These are phyloP conservation scores for Eulemur rubriventer DNA, from an alignment of 2,797 vertebrate species.

Conservation along the genomic window DNA sequence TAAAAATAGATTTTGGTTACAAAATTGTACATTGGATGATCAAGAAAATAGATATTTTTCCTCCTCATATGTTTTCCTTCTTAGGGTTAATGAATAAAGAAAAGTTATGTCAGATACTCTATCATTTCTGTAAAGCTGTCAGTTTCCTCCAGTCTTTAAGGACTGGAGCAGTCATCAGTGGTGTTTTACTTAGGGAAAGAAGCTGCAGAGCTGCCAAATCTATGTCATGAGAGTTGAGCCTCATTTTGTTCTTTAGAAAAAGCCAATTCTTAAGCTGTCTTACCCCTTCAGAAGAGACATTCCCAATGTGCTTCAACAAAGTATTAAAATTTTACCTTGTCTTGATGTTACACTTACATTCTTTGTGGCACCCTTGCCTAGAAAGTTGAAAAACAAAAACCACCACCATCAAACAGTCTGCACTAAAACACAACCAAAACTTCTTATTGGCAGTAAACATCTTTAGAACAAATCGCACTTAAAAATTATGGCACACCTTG, in stretches of 20 bases:
- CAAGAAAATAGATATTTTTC: slow-evolving; percentile 50
- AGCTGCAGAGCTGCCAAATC: slow-evolving; percentile 55
- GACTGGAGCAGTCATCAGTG: slow-evolving; percentile 44
- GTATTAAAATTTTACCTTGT: slow-evolving; percentile 72
- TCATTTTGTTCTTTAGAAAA: slow-evolving; percentile 76
- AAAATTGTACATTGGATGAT: slow-evolving; percentile 17
- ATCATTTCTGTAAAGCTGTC: slow-evolving; percentile 51
- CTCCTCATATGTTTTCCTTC: slow-evolving; percentile 40
- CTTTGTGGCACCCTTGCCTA: slow-evolving; percentile 56
- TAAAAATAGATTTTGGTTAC: slow-evolving; percentile 52
- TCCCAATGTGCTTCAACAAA: slow-evolving; percentile 56
- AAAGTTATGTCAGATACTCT: slow-evolving; percentile 25
- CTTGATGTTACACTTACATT: slow-evolving; percentile 61
- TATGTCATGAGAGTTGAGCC: slow-evolving; percentile 56
- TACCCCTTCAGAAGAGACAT: slow-evolving; percentile 64
- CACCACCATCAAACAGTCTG: slow-evolving; percentile 45
- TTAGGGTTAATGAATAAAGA: slow-evolving; percentile 46
- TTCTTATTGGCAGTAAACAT: slow-evolving; percentile 32
- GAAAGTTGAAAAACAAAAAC: slow-evolving; percentile 58
- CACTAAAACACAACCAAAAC: slow-evolving; percentile 6
- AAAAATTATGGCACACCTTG: slow-evolving; percentile 59
- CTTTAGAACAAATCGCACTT: slow-evolving; percentile 51
- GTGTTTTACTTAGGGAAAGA: slow-evolving; percentile 59
- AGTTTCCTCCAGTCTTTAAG: slow-evolving; percentile 60
- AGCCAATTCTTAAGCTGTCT: slow-evolving; percentile 60